Percentiles rank a stretch among this genome's conserved stretches.
phyloP scores from a whole-genome alignment of 2,888 invertebrate genomes.

The Linnaemya tessellans region DNA sequence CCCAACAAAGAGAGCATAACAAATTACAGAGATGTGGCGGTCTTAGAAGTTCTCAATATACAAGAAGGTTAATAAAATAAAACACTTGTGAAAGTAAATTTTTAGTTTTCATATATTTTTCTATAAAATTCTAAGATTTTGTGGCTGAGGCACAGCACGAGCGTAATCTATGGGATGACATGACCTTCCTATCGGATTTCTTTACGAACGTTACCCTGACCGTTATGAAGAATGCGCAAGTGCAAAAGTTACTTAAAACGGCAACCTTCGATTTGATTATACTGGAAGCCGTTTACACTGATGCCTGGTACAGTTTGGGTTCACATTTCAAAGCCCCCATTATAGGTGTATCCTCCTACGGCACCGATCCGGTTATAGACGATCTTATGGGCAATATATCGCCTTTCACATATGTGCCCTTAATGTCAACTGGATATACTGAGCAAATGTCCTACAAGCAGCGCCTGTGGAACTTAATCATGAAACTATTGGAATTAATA shows the following conservation, averaged over 20 bases:
- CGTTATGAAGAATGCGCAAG: conserved; percentile 67
- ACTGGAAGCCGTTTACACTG: conserved; percentile 78
- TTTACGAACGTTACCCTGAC: background rate
- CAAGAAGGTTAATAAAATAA: conserved; percentile 38
- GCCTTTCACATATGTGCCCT: conserved; percentile 79
- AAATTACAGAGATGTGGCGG: conserved; percentile 76
- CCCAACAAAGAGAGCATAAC: conserved; percentile 76
- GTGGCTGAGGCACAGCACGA: conserved; percentile 76
- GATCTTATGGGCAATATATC: conserved; percentile 76
- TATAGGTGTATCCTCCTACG: conserved; percentile 76
- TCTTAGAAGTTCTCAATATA: conserved; percentile 60
- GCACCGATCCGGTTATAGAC: conserved; percentile 75
- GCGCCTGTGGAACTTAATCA: conserved; percentile 79
- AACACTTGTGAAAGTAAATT: background rate
- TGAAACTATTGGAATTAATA: conserved; percentile 70
- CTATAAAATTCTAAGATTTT: conserved; percentile 59
- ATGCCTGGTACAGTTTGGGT: conserved; percentile 79
- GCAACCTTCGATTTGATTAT: conserved; percentile 81
- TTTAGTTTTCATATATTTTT: background rate
- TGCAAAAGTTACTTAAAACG: conserved; percentile 76
- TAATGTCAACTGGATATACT: conserved; percentile 73
- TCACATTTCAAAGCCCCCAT: conserved; percentile 78
- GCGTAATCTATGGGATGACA: conserved; percentile 72
- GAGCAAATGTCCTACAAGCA: conserved; percentile 81
- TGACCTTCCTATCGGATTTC: conserved; percentile 35